Evolutionary conservation across 2,888 invertebrate species (phyloP).

Genomic region (Protonemura montana): DNA sequence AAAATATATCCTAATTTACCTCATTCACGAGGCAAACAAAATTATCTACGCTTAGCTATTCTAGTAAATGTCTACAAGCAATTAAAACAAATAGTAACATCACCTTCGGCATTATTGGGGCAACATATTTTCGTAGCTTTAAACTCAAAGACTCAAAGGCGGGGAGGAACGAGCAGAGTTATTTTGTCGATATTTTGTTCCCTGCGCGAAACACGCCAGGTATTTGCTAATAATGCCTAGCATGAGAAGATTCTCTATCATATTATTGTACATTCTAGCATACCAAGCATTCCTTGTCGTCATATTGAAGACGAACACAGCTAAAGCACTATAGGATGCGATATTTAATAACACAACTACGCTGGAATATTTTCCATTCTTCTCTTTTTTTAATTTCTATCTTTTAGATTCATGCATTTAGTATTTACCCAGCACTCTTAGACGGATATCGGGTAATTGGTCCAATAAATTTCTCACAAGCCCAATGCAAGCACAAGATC

Average conservation of each 20-base stretch:
- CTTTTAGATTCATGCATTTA: slow-evolving; percentile 10
- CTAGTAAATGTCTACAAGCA: background rate
- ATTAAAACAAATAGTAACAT: background rate
- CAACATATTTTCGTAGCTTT: background rate
- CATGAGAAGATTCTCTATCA: slow-evolving; percentile 18
- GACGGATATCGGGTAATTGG: background rate
- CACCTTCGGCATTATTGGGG: background rate
- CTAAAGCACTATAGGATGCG: background rate
- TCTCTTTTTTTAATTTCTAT: background rate
- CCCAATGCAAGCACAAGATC: background rate
- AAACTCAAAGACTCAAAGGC: background rate
- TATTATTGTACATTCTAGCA: slow-evolving; percentile 42
- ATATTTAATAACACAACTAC: slow-evolving; percentile 32
- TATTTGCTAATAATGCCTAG: slow-evolving; percentile 31
- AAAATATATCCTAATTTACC: no score
- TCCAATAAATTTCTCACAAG: background rate
- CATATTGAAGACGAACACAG: background rate
- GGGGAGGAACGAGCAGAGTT: background rate
- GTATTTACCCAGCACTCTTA: background rate
- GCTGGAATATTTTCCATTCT: background rate
- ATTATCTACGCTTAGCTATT: no score
- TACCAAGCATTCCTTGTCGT: slow-evolving; percentile 38
- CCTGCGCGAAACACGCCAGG: background rate
- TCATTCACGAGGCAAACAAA: no score
- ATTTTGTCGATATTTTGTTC: slow-evolving; percentile 32